phyloP scores from a whole-genome alignment of 2,113 vertebrate genomes.

The Nesogale talazaci region DNA sequence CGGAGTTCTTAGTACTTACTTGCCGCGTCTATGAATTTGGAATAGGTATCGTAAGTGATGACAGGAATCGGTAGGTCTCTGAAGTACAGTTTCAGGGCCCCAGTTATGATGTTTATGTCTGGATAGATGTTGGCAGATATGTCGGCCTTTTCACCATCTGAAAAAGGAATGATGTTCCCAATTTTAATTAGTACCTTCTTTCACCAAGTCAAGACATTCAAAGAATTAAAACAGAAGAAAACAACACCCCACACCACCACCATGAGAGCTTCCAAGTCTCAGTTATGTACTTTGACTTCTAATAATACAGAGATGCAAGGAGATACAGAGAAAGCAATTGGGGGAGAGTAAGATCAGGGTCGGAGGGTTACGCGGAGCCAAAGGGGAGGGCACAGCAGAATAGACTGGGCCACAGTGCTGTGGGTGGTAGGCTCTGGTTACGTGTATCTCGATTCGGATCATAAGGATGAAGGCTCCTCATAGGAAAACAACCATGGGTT shows the following conservation, averaged over 20 bases:
- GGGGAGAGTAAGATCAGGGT: neutral
- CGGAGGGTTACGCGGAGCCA: neutral
- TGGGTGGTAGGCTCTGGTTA: neutral
- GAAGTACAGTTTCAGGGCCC: constrained; percentile 97
- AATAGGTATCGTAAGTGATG: constrained; percentile 97
- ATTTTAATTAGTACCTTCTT: constrained; percentile 57
- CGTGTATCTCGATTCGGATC: neutral
- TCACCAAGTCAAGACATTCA: constrained; percentile 36
- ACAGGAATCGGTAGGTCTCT: constrained; percentile 97
- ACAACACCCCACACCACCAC: too few species aligned
- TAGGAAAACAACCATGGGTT: neutral
- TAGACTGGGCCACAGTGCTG: neutral
- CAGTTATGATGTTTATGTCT: constrained; percentile 98
- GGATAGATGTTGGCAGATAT: constrained; percentile 94
- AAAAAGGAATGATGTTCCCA: constrained; percentile 78
- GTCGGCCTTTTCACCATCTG: constrained; percentile 97
- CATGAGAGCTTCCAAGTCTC: neutral
- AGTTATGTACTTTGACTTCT: neutral
- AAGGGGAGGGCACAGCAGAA: neutral
- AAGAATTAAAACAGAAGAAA: neutral
- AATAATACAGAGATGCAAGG: neutral
- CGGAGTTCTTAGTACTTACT: constrained; percentile 89
- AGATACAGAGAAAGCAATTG: neutral
- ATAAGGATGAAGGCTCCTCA: neutral
- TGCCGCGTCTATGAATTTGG: constrained; percentile 97